Evolutionary conservation across 2,888 invertebrate genomes (phyloP), one percentile per base, ranked within the genome.

Genomic region (Actias luna): DNA sequence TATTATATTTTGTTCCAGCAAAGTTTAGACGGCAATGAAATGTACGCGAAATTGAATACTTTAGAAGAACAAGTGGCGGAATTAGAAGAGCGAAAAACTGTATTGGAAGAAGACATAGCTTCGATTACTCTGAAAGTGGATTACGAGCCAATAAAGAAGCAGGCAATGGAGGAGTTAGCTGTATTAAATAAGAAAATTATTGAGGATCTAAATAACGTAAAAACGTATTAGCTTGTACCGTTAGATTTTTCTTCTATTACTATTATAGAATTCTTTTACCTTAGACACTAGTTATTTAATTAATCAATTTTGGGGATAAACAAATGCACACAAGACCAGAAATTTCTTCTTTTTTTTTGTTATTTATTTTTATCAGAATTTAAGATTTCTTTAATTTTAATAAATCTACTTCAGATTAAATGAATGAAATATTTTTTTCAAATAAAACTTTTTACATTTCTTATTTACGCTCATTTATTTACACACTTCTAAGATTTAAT

Each of bases 31-130:
- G 95, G 95, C 36, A 96, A 96, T 78, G 96, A 96, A 82, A 95
- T 95, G 79, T 94, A 95, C 74, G 82, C 92, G 1, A 95, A 96
- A 82, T 87, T 97, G n/a, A 94, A 93, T 68, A 94, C 90, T 58
- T 80, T 96, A 68, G 96, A 97, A 80, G 94, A 94, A 62, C 95
- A 95, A 78, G 87, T 96, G 73, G 94, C 95, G 14, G 94, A 94
- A 64, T 83, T 96, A 39, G 96, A 95, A 73, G 94, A 94, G 68
- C 94, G 94, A 69, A 96, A 96, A 79, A 94, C 94, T 64, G 93
- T 94, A 12, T 87, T 96, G 71, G 93, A 94, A 78, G 95, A 95
- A 74, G 95, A 95, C 75, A 94, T 96, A 52, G 93, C 94, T 0
- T 93, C 94, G 5, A 95, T 95, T 69, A 94, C 94, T 36, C 89